Evolutionary conservation across 2,113 vertebrate genomes (phyloP).

Genomic region (Ceyx melanurus): DNA sequence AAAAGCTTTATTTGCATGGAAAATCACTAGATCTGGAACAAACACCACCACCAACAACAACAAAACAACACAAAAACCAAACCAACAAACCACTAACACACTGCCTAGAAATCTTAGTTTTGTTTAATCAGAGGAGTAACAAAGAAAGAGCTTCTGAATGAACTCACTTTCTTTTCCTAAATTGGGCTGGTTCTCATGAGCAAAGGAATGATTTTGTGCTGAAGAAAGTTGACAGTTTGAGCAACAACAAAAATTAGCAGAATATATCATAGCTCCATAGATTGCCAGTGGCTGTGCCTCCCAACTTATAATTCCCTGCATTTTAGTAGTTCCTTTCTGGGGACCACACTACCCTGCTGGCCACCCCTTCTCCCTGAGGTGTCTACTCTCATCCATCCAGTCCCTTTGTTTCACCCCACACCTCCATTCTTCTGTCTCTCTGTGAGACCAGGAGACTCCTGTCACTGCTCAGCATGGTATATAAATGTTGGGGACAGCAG

Average conservation of each 20-base stretch:
- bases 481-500: not conserved
- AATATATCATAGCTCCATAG: not conserved
- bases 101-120: not conserved
- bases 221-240: not conserved
- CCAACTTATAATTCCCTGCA: not conserved
- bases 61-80: not conserved
- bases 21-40: not conserved
- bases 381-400: not conserved
- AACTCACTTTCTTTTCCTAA: not conserved
- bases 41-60: not conserved
- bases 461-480: fast-evolving
- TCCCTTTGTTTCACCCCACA: not conserved
- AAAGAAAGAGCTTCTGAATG: not conserved
- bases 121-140: not conserved
- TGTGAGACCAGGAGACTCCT: fast-evolving
- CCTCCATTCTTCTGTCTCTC: not conserved
- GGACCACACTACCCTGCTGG: not conserved
- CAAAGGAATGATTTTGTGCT: not conserved
- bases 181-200: not conserved
- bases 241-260: too few species aligned
- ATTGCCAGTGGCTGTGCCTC: fast-evolving
- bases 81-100: too few species aligned
- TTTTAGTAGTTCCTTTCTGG: not conserved
- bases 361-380: not conserved
- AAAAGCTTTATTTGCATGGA: not conserved